Evolutionary conservation across 2,797 vertebrate species (phyloP).

Genomic region (Falco rusticolus): DNA sequence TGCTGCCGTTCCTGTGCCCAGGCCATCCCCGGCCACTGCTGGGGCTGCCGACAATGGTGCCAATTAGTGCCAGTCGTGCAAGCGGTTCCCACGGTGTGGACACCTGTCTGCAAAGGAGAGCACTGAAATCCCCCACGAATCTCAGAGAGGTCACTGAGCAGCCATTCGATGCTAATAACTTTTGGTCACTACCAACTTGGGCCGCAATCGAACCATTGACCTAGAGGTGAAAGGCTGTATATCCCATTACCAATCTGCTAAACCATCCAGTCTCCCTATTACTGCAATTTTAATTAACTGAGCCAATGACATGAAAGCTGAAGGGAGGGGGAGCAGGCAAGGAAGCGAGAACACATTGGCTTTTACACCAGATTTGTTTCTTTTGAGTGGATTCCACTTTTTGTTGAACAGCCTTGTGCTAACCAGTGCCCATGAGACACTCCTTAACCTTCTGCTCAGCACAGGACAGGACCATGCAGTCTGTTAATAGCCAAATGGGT

Average conservation of each 20-base stretch:
- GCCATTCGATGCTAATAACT: conserved; percentile 62
- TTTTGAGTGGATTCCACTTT: conserved; percentile 36
- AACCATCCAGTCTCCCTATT: conserved; percentile 49
- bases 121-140: conserved; percentile 29
- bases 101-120: conserved; percentile 28
- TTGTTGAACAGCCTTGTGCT: background rate
- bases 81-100: conserved; percentile 6
- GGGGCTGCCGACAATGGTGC: background rate
- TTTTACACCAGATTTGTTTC: conserved; percentile 43
- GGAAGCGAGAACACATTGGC: conserved; percentile 51
- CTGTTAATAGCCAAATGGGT: background rate
- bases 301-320: conserved; percentile 64
- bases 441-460: background rate
- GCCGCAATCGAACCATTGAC: conserved; percentile 59
- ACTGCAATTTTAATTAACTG: conserved; percentile 73
- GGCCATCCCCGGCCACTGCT: background rate
- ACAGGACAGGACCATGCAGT: fast-evolving
- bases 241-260: conserved; percentile 68
- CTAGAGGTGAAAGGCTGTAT: conserved; percentile 69
- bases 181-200: conserved; percentile 61
- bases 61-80: conserved; percentile 43
- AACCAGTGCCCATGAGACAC: background rate
- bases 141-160: conserved; percentile 58
- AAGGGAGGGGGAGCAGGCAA: conserved; percentile 21
- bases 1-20: background rate